Percentiles rank a stretch among this genome's conserved stretches.
phyloP scores from a whole-genome alignment of 2,888 invertebrate species.

The Ptilodon capucinus region DNA sequence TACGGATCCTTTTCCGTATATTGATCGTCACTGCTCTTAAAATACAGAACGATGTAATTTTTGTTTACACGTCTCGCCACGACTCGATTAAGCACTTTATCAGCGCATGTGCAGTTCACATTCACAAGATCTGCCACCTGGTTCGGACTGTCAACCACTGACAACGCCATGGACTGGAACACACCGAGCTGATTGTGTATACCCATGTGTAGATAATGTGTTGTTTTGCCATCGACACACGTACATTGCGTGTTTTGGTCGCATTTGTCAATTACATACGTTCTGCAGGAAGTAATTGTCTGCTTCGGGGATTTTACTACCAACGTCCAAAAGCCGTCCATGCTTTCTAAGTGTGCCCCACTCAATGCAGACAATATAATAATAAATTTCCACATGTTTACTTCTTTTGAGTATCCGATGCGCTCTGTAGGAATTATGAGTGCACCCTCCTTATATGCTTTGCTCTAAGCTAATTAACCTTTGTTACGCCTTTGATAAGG shows the following conservation, averaged over 20 bases:
- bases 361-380: background rate
- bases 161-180: background rate
- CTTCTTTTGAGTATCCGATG: background rate
- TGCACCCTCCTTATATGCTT: background rate
- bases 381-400: background rate
- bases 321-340: background rate
- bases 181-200: background rate
- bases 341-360: background rate
- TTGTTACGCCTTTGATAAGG: background rate
- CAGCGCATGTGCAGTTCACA: slow-evolving; percentile 1
- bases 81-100: background rate
- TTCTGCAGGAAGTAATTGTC: background rate
- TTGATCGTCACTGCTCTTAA: background rate
- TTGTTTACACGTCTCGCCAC: background rate
- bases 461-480: background rate
- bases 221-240: background rate
- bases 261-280: background rate
- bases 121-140: background rate
- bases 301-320: background rate
- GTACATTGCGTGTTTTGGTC: background rate
- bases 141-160: background rate
- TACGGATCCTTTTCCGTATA: background rate
- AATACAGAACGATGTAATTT: background rate
- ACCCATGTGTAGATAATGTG: background rate
- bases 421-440: background rate